Conservation (phyloP, 92 coral and sea anemone genomes). For the Pocillopora meandrina region DNA sequence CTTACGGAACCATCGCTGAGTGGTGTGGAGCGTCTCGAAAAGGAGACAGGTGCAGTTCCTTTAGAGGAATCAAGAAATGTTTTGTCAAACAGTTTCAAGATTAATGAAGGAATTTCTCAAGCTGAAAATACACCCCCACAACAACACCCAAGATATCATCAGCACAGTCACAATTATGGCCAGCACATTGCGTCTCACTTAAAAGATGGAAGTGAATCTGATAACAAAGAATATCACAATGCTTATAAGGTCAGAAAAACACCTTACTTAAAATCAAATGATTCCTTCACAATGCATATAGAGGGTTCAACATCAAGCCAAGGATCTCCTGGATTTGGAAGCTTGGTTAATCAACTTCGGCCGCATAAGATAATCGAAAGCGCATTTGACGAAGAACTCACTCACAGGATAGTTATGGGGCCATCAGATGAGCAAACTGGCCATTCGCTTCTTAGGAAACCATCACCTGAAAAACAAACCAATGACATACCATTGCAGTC, state of each 20-base stretch:
- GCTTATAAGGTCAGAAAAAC: neutral
- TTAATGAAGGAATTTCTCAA: neutral
- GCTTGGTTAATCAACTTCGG: neutral
- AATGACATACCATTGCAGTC: neutral
- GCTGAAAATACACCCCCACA: neutral
- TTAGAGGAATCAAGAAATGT: neutral
- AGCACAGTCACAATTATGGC: neutral
- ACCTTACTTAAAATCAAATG: neutral
- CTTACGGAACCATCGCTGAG: neutral
- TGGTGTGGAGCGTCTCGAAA: neutral
- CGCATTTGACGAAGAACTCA: conserved; percentile 25
- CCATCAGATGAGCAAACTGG: conserved; percentile 4
- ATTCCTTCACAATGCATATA: neutral
- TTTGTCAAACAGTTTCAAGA: neutral
- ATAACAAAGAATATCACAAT: neutral
- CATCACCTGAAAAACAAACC: neutral
- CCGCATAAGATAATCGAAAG: conserved; percentile 43
- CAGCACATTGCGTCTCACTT: neutral
- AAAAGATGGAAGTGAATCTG: neutral
- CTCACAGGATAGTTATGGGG: conserved; percentile 11
- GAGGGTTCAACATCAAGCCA: neutral
- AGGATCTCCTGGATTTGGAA: neutral
- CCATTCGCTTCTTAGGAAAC: neutral
- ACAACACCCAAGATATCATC: neutral
- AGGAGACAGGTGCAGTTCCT: neutral